Evolutionary conservation across 2,113 vertebrate genomes (phyloP).

Genomic region (Perccottus glenii): DNA sequence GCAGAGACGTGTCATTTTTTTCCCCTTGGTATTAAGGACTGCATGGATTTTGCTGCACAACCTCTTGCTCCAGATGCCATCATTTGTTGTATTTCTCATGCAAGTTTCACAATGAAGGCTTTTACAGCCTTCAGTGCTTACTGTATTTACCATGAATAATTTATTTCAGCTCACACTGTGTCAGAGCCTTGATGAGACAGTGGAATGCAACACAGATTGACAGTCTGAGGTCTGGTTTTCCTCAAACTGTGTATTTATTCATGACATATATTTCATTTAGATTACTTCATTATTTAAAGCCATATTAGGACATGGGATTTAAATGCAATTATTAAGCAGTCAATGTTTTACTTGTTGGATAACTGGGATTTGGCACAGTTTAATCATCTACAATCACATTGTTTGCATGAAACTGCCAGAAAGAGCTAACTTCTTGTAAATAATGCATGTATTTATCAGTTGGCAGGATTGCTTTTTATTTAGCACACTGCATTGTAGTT

Average conservation of each 20-base stretch:
- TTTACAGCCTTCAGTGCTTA: constrained; percentile 1
- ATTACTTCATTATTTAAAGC: constrained; percentile 1
- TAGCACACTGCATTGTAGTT: not conserved
- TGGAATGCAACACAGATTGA: not conserved
- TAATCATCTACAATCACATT: not conserved
- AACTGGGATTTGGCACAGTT: not conserved
- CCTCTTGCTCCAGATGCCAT: constrained; percentile 10
- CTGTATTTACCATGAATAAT: constrained; percentile 7
- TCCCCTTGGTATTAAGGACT: constrained; percentile 42
- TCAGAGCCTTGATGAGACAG: not conserved
- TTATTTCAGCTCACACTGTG: constrained; percentile 11
- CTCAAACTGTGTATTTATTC: not conserved
- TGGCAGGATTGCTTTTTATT: not conserved
- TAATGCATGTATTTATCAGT: not conserved
- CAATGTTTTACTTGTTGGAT: not conserved
- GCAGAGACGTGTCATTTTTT: constrained; percentile 19
- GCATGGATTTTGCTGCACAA: constrained; percentile 31
- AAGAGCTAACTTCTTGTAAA: not conserved
- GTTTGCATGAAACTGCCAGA: not conserved
- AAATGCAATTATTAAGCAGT: not conserved
- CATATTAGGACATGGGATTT: not conserved
- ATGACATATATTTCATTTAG: not conserved
- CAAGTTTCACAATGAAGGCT: constrained; percentile 1
- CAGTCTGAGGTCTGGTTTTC: not conserved
- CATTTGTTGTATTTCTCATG: constrained; percentile 20